Evolutionary conservation across 2,113 vertebrate species (phyloP).

Genomic region (Actinemys pallida): DNA sequence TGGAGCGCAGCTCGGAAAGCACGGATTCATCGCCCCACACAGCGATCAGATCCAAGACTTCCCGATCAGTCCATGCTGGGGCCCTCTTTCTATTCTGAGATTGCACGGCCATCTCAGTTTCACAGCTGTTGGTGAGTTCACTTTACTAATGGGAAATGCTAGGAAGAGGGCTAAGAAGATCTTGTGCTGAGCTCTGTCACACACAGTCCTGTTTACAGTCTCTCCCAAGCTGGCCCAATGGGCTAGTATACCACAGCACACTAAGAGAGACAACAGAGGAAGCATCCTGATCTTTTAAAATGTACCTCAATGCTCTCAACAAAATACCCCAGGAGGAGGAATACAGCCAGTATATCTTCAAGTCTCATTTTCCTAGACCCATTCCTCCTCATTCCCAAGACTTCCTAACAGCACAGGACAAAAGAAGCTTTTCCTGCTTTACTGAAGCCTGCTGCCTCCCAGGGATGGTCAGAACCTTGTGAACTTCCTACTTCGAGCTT

Average conservation of each 20-base stretch:
- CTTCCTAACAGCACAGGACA: neutral
- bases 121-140: neutral
- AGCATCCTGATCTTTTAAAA: neutral
- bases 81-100: too few relatives aligned
- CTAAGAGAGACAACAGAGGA: neutral
- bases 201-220: neutral
- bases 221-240: neutral
- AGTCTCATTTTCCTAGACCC: neutral
- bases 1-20: too few relatives aligned
- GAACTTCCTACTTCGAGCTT: neutral
- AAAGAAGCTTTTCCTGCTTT: neutral
- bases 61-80: too few relatives aligned
- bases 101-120: neutral
- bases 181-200: neutral
- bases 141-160: neutral
- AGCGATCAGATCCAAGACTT: too few relatives aligned
- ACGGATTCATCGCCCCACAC: too few relatives aligned
- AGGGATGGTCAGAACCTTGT: neutral
- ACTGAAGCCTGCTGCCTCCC: neutral
- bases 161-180: neutral
- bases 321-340: neutral
- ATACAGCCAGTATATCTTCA: neutral
- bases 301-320: neutral
- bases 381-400: neutral
- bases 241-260: neutral